A percentile compares a stretch with the other conserved stretches of the same genome.
phyloP scores from a whole-genome alignment of 2,113 vertebrate genomes.

The Pungitius pungitius region DNA sequence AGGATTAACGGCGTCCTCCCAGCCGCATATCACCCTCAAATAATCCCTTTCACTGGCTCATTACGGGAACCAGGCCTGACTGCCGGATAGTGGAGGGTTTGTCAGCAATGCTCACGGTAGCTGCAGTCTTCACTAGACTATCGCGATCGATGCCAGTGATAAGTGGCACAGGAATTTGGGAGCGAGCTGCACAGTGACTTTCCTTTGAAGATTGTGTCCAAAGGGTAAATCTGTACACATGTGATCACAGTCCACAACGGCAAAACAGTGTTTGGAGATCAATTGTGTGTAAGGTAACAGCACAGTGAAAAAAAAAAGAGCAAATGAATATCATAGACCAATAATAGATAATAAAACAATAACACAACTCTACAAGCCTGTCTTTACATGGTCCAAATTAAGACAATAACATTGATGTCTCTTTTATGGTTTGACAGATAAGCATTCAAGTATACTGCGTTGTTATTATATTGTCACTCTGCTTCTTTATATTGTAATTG shows the following conservation, averaged over 20 bases:
- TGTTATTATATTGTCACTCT: background rate
- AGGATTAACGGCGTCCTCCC: conserved; percentile 61
- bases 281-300: background rate
- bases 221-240: conserved; percentile 29
- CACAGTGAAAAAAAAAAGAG: background rate
- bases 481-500: background rate
- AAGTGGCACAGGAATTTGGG: conserved; percentile 45
- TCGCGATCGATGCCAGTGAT: conserved; percentile 35
- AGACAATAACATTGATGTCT: background rate
- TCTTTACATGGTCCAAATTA: background rate
- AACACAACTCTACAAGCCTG: background rate
- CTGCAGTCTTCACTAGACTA: conserved; percentile 30
- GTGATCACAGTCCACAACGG: background rate
- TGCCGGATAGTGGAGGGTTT: conserved; percentile 14
- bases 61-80: conserved; percentile 45
- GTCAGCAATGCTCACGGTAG: conserved; percentile 14
- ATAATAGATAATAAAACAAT: background rate
- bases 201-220: conserved; percentile 37
- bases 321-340: background rate
- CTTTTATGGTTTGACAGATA: background rate
- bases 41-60: conserved; percentile 44
- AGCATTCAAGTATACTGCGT: background rate
- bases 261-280: conserved; percentile 1
- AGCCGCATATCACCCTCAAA: conserved; percentile 31
- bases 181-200: background rate